phyloP scores from a whole-genome alignment of 2,888 invertebrate genomes.

The Dasysyrphus tricinctus region DNA sequence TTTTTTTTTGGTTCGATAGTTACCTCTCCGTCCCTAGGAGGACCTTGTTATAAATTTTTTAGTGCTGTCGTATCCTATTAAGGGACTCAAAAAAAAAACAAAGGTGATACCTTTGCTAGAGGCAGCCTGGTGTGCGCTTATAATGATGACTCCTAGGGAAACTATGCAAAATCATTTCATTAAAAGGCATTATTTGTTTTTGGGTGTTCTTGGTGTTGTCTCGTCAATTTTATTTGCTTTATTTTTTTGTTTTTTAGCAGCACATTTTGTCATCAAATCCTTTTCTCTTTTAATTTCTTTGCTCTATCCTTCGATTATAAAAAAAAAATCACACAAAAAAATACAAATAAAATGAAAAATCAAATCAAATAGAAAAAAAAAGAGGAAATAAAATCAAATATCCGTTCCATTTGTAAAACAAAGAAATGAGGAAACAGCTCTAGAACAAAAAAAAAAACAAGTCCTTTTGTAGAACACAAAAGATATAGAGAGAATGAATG shows the following conservation, averaged over 20 bases:
- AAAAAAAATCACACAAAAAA: slow-evolving; percentile 29
- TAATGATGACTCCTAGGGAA: slow-evolving; percentile 44
- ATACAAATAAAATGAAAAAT: slow-evolving; percentile 31
- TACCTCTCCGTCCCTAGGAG: slow-evolving; percentile 13
- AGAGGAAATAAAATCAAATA: slow-evolving; percentile 64
- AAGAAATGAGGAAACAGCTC: slow-evolving; percentile 18
- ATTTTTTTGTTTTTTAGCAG: slow-evolving; percentile 48
- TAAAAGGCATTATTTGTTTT: slow-evolving; percentile 33
- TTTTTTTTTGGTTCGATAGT: slow-evolving; percentile 2
- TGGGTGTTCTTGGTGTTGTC: slow-evolving; percentile 18
- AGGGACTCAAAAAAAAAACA: not conserved
- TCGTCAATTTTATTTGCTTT: slow-evolving; percentile 33
- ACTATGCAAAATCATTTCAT: slow-evolving; percentile 65
- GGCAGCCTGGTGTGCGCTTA: slow-evolving; percentile 38
- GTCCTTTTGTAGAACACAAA: slow-evolving; percentile 33
- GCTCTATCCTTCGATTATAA: slow-evolving; percentile 50
- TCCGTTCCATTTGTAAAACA: slow-evolving; percentile 56
- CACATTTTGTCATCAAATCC: slow-evolving; percentile 60
- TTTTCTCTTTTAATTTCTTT: slow-evolving; percentile 34
- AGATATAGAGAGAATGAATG: not conserved
- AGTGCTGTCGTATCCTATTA: slow-evolving; percentile 60
- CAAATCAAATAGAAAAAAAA: slow-evolving; percentile 48
- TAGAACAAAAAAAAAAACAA: slow-evolving; percentile 12
- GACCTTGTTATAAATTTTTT: slow-evolving; percentile 47
- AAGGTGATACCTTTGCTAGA: slow-evolving; percentile 28